These are phyloP conservation scores for Sphenopsis melanotis DNA, from an alignment of 2,797 vertebrate species.

Conservation along the genomic window DNA sequence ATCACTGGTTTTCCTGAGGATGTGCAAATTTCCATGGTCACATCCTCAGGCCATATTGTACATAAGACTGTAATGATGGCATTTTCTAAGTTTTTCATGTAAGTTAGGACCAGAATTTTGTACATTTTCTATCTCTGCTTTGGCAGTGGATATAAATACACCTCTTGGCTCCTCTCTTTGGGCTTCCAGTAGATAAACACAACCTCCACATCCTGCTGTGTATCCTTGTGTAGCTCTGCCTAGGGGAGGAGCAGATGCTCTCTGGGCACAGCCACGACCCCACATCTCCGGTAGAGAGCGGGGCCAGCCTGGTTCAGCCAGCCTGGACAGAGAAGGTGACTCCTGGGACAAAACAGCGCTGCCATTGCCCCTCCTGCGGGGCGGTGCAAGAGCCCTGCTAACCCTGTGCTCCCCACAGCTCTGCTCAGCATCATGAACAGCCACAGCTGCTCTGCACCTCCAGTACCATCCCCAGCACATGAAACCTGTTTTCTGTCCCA, in stretches of 20 bases:
- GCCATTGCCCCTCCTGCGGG: rapidly evolving
- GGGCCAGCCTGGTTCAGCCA: neutral
- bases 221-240: rapidly evolving
- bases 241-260: neutral
- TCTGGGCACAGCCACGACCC: rapidly evolving
- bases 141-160: neutral
- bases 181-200: neutral
- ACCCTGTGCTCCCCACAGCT: neutral
- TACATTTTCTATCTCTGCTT: neutral
- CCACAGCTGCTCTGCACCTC: neutral
- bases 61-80: neutral
- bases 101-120: neutral
- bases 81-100: neutral
- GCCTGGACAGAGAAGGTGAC: neutral
- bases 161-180: neutral
- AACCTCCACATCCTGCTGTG: neutral
- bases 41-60: neutral
- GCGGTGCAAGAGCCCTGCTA: neutral
- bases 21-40: neutral
- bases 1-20: slow-evolving; percentile 1
- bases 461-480: rapidly evolving
- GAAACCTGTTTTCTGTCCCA: neutral
- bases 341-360: neutral
- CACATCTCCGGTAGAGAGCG: rapidly evolving
- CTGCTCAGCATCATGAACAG: neutral